These are phyloP conservation scores for Scaptomyza pallida DNA, from an alignment of 1,140 invertebrate species.

Conservation along the genomic window DNA sequence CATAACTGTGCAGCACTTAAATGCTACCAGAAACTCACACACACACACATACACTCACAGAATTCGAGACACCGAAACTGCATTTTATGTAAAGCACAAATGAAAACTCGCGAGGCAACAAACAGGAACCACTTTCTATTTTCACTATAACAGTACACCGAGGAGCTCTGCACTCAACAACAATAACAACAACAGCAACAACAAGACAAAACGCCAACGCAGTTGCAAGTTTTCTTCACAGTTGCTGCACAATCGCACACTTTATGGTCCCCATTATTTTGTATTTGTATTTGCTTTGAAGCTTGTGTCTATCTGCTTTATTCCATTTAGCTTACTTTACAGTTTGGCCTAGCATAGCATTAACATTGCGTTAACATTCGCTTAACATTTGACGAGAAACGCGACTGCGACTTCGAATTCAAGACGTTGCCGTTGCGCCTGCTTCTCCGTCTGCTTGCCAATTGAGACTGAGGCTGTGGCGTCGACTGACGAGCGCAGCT, in stretches of 20 bases:
- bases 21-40: slow-evolving; percentile 35
- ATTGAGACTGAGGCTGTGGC: slow-evolving; percentile 60
- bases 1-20: slow-evolving; percentile 50
- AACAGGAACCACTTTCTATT: slow-evolving; percentile 84
- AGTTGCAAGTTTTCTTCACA: slow-evolving; percentile 53
- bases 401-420: slow-evolving; percentile 20
- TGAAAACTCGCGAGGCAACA: slow-evolving; percentile 77
- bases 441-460: slow-evolving; percentile 67
- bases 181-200: slow-evolving; percentile 39
- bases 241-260: slow-evolving; percentile 35
- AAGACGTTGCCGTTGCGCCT: slow-evolving; percentile 51
- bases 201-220: slow-evolving; percentile 42
- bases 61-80: slow-evolving; percentile 48
- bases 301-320: slow-evolving; percentile 6
- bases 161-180: slow-evolving; percentile 35
- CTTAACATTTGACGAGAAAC: slow-evolving; percentile 38
- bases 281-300: slow-evolving; percentile 27
- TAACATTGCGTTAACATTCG: slow-evolving; percentile 54
- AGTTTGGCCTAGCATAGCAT: slow-evolving; percentile 41
- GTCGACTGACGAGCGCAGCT: slow-evolving; percentile 41
- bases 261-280: slow-evolving; percentile 45
- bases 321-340: slow-evolving; percentile 34
- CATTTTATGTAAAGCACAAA: slow-evolving; percentile 77
- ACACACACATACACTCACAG: slow-evolving; percentile 27
- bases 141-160: slow-evolving; percentile 81